A percentile compares a stretch with the other conserved stretches of the same genome.
Conservation (phyloP, 2,797 vertebrate species). For the Sylvilagus floridanus region DNA sequence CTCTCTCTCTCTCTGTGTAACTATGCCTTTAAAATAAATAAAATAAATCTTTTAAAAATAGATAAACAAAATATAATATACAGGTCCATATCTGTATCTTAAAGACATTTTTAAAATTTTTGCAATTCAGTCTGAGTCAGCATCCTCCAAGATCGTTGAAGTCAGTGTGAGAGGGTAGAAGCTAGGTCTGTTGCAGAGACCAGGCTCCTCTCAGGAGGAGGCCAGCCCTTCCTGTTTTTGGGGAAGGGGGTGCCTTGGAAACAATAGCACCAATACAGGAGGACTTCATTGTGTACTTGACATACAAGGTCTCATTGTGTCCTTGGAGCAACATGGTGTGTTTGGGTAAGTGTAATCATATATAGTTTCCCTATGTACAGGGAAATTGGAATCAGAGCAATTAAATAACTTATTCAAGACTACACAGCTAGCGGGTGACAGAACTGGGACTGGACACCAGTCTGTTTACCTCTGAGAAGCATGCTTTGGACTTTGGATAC, state of each 20-base stretch:
- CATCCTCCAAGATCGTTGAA: neutral
- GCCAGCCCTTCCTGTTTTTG: neutral
- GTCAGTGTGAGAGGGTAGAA: neutral
- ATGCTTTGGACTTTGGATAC: neutral
- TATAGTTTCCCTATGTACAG: neutral
- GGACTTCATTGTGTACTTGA: neutral
- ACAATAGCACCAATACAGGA: accelerated
- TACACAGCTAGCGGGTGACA: neutral
- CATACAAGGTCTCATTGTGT: neutral
- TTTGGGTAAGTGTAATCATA: neutral
- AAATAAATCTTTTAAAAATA: no score
- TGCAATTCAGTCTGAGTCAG: neutral
- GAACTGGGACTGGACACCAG: neutral
- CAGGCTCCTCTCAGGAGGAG: neutral
- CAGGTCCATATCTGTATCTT: neutral
- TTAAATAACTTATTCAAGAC: neutral
- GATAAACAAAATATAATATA: no score
- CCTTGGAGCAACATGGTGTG: neutral
- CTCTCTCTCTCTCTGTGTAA: no score
- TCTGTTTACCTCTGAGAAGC: neutral
- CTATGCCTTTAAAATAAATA: no score
- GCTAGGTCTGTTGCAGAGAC: neutral
- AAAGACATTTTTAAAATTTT: neutral
- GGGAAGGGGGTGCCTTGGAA: neutral
- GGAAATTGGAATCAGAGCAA: neutral